phyloP scores from a whole-genome alignment of 2,888 invertebrate species.

The Dermolepida albohirtum region DNA sequence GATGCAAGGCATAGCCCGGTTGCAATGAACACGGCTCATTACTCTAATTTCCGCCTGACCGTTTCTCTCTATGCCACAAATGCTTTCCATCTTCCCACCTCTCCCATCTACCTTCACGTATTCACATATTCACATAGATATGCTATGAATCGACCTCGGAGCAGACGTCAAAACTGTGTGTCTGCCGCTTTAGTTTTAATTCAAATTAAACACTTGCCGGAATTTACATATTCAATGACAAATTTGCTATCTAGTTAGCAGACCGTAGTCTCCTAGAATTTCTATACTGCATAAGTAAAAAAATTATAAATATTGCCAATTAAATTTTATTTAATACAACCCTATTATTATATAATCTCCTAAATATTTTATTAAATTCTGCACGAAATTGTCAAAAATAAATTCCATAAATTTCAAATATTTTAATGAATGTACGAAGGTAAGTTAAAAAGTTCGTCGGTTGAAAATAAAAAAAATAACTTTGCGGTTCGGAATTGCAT shows the following conservation, averaged over 20 bases:
- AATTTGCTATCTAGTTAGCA: constrained; percentile 12
- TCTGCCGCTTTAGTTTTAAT: constrained; percentile 30
- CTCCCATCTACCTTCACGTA: constrained; percentile 21
- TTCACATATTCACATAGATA: constrained; percentile 1
- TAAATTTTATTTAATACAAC: too few relatives aligned
- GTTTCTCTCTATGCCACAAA: constrained; percentile 45
- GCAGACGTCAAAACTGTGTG: constrained; percentile 32
- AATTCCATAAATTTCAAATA: too few relatives aligned
- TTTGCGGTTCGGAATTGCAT: too few relatives aligned
- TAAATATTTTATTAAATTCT: too few relatives aligned
- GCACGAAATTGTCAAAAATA: too few relatives aligned
- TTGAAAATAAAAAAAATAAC: too few relatives aligned
- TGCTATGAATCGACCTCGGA: constrained; percentile 1
- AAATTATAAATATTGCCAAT: too few relatives aligned
- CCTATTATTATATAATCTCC: too few relatives aligned
- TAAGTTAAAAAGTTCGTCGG: too few relatives aligned
- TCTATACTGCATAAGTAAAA: background rate
- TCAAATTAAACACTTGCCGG: constrained; percentile 21
- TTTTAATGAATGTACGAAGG: too few relatives aligned
- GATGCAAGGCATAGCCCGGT: constrained; percentile 51
- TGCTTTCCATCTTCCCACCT: constrained; percentile 6
- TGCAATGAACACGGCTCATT: constrained; percentile 53
- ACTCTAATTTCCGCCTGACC: constrained; percentile 52
- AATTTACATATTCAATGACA: constrained; percentile 25
- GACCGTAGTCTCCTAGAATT: constrained; percentile 3